These are phyloP conservation scores for Oncorhynchus tshawytscha DNA, from an alignment of 2,113 vertebrate species.

Conservation along the genomic window DNA sequence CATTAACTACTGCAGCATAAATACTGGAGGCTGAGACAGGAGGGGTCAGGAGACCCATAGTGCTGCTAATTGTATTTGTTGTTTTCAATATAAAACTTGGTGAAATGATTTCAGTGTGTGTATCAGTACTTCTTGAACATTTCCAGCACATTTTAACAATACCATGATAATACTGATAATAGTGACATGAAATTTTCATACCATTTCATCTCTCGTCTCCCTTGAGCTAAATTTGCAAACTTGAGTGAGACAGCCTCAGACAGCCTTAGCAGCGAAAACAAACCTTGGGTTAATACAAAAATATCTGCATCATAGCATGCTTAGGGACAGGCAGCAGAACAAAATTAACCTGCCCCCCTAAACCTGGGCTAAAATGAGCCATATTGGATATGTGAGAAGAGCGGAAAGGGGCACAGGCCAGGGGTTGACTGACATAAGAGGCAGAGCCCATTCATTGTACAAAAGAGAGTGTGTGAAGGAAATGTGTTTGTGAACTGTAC, in stretches of 20 bases:
- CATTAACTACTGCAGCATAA: too few relatives aligned
- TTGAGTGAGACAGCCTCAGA: constrained; percentile 32
- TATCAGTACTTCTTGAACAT: too few relatives aligned
- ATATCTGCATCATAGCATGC: constrained; percentile 34
- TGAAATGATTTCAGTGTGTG: too few relatives aligned
- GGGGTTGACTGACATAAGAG: constrained; percentile 48
- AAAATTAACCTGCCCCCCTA: constrained; percentile 51
- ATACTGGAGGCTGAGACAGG: too few relatives aligned
- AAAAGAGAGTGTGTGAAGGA: background rate
- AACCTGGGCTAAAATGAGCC: constrained; percentile 61
- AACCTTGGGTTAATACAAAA: constrained; percentile 14
- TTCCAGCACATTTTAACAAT: too few relatives aligned
- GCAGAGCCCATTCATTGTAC: background rate
- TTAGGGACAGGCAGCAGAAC: constrained; percentile 24
- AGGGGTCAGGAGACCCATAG: too few relatives aligned
- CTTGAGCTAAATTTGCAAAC: constrained; percentile 34
- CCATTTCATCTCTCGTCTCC: constrained; percentile 5
- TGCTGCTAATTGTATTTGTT: too few relatives aligned
- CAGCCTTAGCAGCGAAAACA: constrained; percentile 5
- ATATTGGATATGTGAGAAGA: constrained; percentile 61
- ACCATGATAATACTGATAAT: too few relatives aligned
- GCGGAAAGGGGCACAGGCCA: constrained; percentile 13
- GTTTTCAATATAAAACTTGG: too few relatives aligned
- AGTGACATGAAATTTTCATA: too few relatives aligned
- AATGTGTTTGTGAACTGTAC: constrained; percentile 16